Evolutionary conservation across 1,140 invertebrate species (phyloP), one percentile per base, ranked within the genome.

Genomic region (Physella acuta): DNA sequence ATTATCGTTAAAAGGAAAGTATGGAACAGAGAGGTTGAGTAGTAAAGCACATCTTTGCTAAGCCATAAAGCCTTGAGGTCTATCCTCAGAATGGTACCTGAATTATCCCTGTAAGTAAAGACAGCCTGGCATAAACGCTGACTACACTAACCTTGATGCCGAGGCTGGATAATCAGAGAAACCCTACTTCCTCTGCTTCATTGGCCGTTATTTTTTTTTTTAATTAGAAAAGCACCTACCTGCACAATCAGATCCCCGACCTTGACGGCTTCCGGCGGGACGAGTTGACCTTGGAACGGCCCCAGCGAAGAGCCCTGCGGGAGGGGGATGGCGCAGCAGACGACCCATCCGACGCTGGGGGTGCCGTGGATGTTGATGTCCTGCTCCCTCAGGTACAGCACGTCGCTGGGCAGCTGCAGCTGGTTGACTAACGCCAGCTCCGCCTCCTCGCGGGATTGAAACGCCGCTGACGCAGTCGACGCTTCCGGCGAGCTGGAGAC

Each of bases 341-440:
- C 74, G 11, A 78, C 72, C 68, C 75, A 81, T 28, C 77, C 64
- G 67, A 61, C 68, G 36, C 56, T 75, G 24, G 60, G 62, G 36
- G 44, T 74, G 31, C 62, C 71, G 51, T 64, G 74, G 52, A 69
- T 73, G 67, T 17, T 76, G 34, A 79, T 76, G 4, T 81, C 75
- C 16, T 79, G 59, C 55, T 77, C 75, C 63, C 76, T 74, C n/a
- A 82, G 59, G 37, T 74, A 73, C 28, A 82, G 71, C 17, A 81
- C 73, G 52, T 81, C 78, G 20, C 73, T 76, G 16, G 80, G 79
- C 26, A 82, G 70, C 67, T 78, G 77, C 11, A 81, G 68, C 11
- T 78, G 73, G 39, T 76, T 75, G 56, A 75, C 71, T 31, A 81
- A 59, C 0, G 66, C 62, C 53, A 53, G 53, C 33, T 68, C 68